Conservation (phyloP, 2,888 invertebrate genomes). For the Lochmaea capreae region DNA sequence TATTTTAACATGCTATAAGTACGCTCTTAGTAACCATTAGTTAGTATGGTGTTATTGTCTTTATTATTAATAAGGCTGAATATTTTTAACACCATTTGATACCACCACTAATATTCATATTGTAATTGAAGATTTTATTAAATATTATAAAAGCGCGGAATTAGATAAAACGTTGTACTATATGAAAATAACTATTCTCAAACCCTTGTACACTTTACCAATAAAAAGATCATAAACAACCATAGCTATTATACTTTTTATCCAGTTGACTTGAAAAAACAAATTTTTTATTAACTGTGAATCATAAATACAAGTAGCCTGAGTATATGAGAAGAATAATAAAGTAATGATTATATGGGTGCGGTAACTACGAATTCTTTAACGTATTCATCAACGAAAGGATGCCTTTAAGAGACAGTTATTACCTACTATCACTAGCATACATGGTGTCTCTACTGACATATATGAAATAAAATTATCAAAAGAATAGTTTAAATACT, state of each 20-base stretch:
- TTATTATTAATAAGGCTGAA: too few species aligned
- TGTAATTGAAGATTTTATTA: too few species aligned
- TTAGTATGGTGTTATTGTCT: too few species aligned
- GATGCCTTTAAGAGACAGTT: background rate
- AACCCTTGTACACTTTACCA: too few species aligned
- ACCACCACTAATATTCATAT: too few species aligned
- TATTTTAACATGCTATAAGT: too few species aligned
- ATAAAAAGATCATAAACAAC: background rate
- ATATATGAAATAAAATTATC: background rate
- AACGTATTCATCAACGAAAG: conserved; percentile 29
- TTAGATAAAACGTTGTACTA: too few species aligned
- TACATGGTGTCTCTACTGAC: background rate
- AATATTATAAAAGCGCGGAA: too few species aligned
- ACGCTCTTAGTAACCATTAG: too few species aligned
- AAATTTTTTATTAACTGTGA: conserved; percentile 17
- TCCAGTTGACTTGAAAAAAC: conserved; percentile 9
- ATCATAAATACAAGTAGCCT: conserved; percentile 29
- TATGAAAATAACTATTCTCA: too few species aligned
- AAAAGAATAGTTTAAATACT: too few species aligned
- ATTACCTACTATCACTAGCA: background rate
- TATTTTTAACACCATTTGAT: too few species aligned
- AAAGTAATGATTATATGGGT: conserved; percentile 27
- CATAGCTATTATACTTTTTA: background rate
- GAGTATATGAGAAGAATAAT: conserved; percentile 29
- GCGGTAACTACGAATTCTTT: conserved; percentile 30